Conservation (phyloP, 2,888 invertebrate genomes). For the Diogma glabrata region DNA sequence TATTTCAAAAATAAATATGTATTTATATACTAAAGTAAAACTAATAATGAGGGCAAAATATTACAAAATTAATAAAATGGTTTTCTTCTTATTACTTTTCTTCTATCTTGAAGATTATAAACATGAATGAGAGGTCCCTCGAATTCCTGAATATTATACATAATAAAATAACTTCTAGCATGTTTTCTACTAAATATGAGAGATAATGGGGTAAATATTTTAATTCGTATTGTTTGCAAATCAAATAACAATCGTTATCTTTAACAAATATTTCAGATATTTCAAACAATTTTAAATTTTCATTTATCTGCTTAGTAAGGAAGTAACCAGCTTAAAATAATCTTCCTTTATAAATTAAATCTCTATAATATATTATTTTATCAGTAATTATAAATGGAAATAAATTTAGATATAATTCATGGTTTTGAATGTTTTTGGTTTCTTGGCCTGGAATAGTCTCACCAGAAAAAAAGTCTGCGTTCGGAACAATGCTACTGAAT, state of each 20-base stretch:
- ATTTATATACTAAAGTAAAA: too few species aligned
- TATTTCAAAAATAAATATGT: too few species aligned
- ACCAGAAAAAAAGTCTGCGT: neutral
- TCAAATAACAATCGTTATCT: too few species aligned
- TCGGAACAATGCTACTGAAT: neutral
- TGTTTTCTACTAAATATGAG: neutral
- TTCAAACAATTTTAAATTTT: too few species aligned
- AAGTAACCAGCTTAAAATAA: too few species aligned
- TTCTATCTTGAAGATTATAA: neutral
- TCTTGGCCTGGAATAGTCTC: neutral
- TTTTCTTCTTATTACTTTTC: conserved; percentile 4
- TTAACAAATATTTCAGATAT: neutral
- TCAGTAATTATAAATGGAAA: neutral
- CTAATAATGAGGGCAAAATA: too few species aligned
- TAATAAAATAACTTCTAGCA: neutral
- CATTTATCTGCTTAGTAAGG: too few species aligned
- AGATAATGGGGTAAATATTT: neutral
- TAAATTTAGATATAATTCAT: neutral
- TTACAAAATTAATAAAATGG: neutral
- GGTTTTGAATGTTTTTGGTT: too few species aligned
- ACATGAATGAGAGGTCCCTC: neutral
- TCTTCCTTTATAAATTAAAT: too few species aligned
- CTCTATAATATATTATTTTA: too few species aligned
- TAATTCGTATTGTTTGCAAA: neutral
- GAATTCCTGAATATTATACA: neutral